Conservation (phyloP, 2,797 vertebrate genomes). For the Sebastes variabilis region DNA sequence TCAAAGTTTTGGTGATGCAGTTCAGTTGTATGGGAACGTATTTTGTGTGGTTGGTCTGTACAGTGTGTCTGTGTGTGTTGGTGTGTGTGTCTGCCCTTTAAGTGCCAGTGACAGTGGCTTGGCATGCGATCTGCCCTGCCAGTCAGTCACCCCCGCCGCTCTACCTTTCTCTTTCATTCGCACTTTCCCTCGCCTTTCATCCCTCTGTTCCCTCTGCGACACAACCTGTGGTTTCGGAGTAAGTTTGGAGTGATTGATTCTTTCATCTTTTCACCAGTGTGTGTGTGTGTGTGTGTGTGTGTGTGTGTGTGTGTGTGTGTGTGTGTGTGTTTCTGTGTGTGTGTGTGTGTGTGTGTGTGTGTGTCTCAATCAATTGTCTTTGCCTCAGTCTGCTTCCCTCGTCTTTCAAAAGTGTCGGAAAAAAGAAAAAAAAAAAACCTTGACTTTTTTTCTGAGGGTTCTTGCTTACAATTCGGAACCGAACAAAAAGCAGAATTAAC, state of each 20-base stretch:
- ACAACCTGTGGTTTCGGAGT: conserved; percentile 61
- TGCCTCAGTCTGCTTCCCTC: not conserved
- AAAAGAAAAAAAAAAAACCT: conserved; percentile 11
- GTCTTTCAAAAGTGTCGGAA: conserved; percentile 6
- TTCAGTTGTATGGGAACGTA: too few relatives aligned
- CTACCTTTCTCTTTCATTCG: conserved; percentile 55
- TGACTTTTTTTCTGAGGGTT: conserved; percentile 19
- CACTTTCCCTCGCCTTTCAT: conserved; percentile 64
- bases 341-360: conserved; percentile 1
- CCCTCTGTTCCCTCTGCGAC: conserved; percentile 53
- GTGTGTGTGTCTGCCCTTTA: conserved; percentile 15
- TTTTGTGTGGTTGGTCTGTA: not conserved
- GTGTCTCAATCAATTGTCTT: conserved; percentile 18
- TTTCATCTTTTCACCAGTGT: conserved; percentile 56
- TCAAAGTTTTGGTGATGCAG: too few relatives aligned
- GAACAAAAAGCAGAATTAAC: conserved; percentile 27
- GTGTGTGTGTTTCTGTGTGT: not conserved
- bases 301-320: not conserved
- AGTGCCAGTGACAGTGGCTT: conserved; percentile 64
- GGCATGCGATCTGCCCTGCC: conserved; percentile 71
- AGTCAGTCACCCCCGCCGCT: conserved; percentile 59
- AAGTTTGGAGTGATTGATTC: conserved; percentile 62
- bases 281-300: not conserved
- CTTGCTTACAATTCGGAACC: not conserved
- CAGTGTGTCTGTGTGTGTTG: not conserved